These are phyloP conservation scores for Drosophila neocordata DNA, from an alignment of 1,140 invertebrate species.

Conservation along the genomic window DNA sequence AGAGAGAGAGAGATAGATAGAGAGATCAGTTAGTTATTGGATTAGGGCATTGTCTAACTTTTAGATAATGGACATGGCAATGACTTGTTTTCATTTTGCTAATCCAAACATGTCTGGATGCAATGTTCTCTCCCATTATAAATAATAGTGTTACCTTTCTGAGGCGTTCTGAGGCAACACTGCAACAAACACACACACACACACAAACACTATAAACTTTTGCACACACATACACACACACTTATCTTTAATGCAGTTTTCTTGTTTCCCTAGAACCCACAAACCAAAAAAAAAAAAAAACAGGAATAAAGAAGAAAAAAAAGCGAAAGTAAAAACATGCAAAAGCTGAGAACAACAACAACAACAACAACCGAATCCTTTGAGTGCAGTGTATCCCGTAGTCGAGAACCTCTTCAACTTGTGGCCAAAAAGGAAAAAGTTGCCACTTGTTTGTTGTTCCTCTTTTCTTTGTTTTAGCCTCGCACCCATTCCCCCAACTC, in stretches of 20 bases:
- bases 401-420: conserved; percentile 8
- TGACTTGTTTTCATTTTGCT: no score
- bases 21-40: no score
- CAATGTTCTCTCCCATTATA: neutral
- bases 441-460: neutral
- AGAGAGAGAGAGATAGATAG: no score
- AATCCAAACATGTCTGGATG: no score
- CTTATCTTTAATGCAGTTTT: conserved; percentile 45
- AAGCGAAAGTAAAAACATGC: neutral
- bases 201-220: neutral
- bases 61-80: no score
- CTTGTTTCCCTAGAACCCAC: conserved; percentile 26
- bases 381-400: conserved; percentile 30
- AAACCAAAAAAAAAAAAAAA: neutral
- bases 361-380: conserved; percentile 30
- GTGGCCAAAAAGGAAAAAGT: conserved; percentile 14
- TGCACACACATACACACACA: neutral
- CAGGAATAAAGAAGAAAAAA: neutral
- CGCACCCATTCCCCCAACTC: neutral
- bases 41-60: no score
- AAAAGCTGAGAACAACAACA: neutral
- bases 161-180: neutral
- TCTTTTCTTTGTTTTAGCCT: neutral
- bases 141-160: neutral
- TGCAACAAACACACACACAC: neutral